Conservation (phyloP, 2,888 invertebrate species). For the Phyllotreta striolata region DNA sequence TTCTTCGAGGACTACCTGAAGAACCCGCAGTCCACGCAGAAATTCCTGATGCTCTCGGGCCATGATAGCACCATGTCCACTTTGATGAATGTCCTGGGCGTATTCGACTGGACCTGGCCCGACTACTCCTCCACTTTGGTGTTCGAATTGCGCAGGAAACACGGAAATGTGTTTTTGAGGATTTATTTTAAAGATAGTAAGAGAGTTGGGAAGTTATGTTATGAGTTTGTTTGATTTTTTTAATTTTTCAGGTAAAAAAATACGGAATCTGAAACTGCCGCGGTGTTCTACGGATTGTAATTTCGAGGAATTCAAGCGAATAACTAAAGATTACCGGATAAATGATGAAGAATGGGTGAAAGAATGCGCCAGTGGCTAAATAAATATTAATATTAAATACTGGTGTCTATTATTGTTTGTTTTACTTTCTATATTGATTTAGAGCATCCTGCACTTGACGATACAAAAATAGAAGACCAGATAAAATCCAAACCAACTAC, state of each 20-base stretch:
- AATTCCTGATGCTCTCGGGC: constrained; percentile 74
- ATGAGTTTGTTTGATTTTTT: too few species aligned
- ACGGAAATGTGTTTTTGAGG: constrained; percentile 22
- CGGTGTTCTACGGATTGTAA: constrained; percentile 30
- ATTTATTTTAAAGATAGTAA: constrained; percentile 35
- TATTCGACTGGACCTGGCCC: constrained; percentile 71
- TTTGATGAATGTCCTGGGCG: constrained; percentile 70
- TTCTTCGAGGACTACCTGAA: constrained; percentile 32
- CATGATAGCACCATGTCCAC: constrained; percentile 80
- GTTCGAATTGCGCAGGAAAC: constrained; percentile 68
- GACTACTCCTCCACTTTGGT: constrained; percentile 71
- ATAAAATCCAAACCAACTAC: too few species aligned
- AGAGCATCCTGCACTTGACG: too few species aligned
- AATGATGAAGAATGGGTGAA: constrained; percentile 26
- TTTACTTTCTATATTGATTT: background rate
- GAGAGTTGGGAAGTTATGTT: background rate
- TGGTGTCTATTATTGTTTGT: background rate
- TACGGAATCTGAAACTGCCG: constrained; percentile 19
- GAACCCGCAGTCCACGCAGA: constrained; percentile 56
- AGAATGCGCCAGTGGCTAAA: constrained; percentile 26
- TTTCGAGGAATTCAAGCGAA: constrained; percentile 27
- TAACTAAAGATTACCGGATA: constrained; percentile 26
- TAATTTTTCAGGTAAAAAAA: constrained; percentile 6
- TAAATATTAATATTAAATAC: background rate
- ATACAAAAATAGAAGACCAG: too few species aligned